These are phyloP conservation scores for Odontomachus brunneus DNA, from an alignment of 1,140 invertebrate genomes.

Conservation along the genomic window DNA sequence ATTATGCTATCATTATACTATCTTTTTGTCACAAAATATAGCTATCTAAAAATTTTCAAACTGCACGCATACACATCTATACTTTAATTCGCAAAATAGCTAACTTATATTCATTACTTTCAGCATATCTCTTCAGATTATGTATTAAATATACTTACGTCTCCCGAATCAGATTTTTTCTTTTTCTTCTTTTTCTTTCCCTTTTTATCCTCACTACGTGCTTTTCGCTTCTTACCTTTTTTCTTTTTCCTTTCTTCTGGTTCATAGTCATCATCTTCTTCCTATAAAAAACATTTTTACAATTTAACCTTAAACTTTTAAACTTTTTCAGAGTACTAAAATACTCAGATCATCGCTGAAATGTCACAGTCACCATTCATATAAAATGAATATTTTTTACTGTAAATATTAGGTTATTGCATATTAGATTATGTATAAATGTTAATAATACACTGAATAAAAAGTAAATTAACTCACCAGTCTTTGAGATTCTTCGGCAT, in stretches of 20 bases:
- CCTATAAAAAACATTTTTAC: constrained; percentile 82
- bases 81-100: background rate
- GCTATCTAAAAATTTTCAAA: no score
- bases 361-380: background rate
- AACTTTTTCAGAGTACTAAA: constrained; percentile 39
- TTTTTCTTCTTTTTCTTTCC: constrained; percentile 97
- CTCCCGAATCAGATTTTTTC: constrained; percentile 95
- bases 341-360: constrained; percentile 48
- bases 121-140: background rate
- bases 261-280: constrained; percentile 95
- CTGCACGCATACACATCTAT: no score
- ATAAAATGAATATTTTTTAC: background rate
- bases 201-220: constrained; percentile 94
- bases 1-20: no score
- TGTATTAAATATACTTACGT: constrained; percentile 86
- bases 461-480: constrained; percentile 77
- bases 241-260: constrained; percentile 95
- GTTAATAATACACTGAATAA: background rate
- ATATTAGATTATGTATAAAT: no score
- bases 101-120: background rate
- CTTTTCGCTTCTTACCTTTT: constrained; percentile 96
- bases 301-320: background rate
- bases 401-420: constrained; percentile 10
- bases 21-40: no score
- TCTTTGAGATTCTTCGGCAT: constrained; percentile 89